Base-by-base conservation (phyloP, 2,113 vertebrate genomes). In the Dendrocopos noguchii region DNA sequence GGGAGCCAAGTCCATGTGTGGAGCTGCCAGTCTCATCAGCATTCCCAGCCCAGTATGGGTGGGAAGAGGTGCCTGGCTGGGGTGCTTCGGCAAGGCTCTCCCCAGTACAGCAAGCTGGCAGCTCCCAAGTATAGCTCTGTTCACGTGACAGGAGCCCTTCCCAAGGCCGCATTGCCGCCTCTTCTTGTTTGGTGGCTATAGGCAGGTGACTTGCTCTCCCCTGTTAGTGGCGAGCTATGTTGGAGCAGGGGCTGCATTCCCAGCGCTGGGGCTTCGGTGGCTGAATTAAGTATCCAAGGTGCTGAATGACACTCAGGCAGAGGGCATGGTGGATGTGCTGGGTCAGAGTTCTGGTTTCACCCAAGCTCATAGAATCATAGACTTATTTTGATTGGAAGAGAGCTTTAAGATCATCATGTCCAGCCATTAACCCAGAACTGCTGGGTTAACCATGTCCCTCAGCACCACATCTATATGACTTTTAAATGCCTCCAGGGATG, bases 221-320 rank as follows among this genome's bases (percentile, higher is more conserved):
- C 20, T 2, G 0, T 8, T 21, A 15, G 0, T 28, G 53, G 25
- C 20, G 24, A 25, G 53, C 18, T 6, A 0, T 25, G 36, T 50
- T 19, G 17, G 47, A 50, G 47, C 47, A 50, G 21, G 47, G 20
- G 56, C 22, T 67, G 21, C 50, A 28, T 66, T 33, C 66, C 34
- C 14, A 18, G 56, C 46, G 10, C 15, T 3, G 31, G 11, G 16
- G 7, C 31, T 90, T 33, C 53, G 67, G 39, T 36, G 52, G 55
- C 64, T 17, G 8, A 74, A n/a, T 42, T 12, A 3, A 79, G 39
- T 64, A 4, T 19, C 20, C 0, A 0, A 6, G 19, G 22, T 1
- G 2, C 20, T 16, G 39, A 44, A 56, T 57, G 65, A 13, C 52
- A 83, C 33, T 70, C 20, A 29, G 24, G 16, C 34, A 39, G 42